These are phyloP conservation scores for Apotomis turbidana DNA, from an alignment of 2,888 invertebrate genomes.

Conservation along the genomic window DNA sequence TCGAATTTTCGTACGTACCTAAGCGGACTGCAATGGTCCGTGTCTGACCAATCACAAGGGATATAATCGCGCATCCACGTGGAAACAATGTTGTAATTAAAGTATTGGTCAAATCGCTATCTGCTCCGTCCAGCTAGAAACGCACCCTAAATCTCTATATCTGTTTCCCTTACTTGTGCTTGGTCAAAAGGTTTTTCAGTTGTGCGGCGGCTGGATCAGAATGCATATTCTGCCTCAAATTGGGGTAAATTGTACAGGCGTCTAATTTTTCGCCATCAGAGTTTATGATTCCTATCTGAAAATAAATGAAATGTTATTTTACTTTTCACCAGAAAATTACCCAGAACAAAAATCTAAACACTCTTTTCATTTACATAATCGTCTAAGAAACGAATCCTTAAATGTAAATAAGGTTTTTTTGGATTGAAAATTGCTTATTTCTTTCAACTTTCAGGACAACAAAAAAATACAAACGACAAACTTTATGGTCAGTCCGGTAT, in stretches of 20 bases:
- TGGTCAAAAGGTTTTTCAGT: slow-evolving; percentile 81
- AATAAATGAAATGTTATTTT: not conserved
- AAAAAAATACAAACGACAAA: too few relatives aligned
- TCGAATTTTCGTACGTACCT: too few relatives aligned
- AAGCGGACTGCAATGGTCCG: too few relatives aligned
- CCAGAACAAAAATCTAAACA: not conserved
- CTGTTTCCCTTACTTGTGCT: slow-evolving; percentile 77
- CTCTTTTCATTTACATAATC: not conserved
- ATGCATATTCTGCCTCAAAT: slow-evolving; percentile 67
- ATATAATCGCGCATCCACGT: too few relatives aligned
- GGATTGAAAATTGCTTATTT: too few relatives aligned
- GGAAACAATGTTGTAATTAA: too few relatives aligned
- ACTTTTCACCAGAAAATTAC: too few relatives aligned
- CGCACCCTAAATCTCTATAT: not conserved
- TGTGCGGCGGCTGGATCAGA: slow-evolving; percentile 71
- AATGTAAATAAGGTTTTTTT: not conserved
- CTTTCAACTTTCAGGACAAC: too few relatives aligned
- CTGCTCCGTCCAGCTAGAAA: not conserved
- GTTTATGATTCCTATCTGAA: slow-evolving; percentile 88
- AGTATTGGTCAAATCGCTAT: too few relatives aligned
- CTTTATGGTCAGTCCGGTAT: too few relatives aligned
- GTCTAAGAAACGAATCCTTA: not conserved
- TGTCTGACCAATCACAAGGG: too few relatives aligned
- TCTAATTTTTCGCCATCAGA: slow-evolving; percentile 88
- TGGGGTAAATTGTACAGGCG: slow-evolving; percentile 87